A percentile compares a stretch with the other conserved stretches of the same genome.
phyloP scores from a whole-genome alignment of 1,140 invertebrate species.

The Nasonia vitripennis region DNA sequence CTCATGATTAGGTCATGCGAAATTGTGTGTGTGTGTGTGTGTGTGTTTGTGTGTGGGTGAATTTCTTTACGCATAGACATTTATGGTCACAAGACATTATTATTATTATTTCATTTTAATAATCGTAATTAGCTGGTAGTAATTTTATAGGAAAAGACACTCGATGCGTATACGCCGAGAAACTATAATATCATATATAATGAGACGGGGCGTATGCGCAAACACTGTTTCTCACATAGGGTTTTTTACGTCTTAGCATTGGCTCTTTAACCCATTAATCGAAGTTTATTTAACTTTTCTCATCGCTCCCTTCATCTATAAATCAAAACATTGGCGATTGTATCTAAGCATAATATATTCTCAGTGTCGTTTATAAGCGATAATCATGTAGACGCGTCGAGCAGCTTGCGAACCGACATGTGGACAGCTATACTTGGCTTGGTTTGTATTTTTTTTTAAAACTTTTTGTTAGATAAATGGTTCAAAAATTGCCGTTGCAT shows the following conservation, averaged over 20 bases:
- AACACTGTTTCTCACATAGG: not conserved
- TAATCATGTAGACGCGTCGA: constrained; percentile 1
- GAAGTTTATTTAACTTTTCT: not conserved
- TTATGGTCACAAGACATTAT: constrained; percentile 45
- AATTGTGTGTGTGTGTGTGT: not conserved
- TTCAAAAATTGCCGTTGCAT: constrained; percentile 13
- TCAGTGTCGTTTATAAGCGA: constrained; percentile 26
- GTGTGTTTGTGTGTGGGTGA: not conserved
- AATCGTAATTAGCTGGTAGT: constrained; percentile 35
- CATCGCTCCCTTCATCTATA: not conserved
- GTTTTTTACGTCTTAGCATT: not conserved
- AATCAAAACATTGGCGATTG: constrained; percentile 22
- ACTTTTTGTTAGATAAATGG: not conserved
- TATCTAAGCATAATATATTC: constrained; percentile 11
- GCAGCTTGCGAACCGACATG: constrained; percentile 1
- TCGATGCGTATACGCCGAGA: not conserved
- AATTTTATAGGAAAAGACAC: constrained; percentile 40
- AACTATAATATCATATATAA: constrained; percentile 4
- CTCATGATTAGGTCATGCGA: not conserved
- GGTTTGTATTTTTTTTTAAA: constrained; percentile 16
- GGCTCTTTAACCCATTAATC: not conserved
- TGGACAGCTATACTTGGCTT: constrained; percentile 12
- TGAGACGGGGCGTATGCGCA: not conserved
- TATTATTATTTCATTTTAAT: not conserved
- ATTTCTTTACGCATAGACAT: constrained; percentile 44